Percentiles rank a stretch among this genome's conserved stretches.
Evolutionary conservation across 2,113 vertebrate species (phyloP).

Genomic region (Garra rufa): DNA sequence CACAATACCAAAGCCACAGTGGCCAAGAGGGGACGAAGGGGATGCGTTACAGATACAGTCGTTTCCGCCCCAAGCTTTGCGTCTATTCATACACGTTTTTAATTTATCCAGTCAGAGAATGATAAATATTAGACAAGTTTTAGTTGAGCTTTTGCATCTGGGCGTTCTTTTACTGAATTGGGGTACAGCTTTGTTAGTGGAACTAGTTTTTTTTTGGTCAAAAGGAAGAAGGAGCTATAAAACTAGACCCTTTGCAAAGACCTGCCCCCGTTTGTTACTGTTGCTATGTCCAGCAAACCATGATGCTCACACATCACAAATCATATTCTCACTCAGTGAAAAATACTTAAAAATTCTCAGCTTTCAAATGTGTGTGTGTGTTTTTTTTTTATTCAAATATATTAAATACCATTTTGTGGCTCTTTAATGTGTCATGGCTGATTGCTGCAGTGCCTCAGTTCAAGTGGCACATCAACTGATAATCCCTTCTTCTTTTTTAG

Average conservation of each 20-base stretch:
- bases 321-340: no score
- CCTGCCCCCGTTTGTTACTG: no score
- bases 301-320: no score
- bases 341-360: no score
- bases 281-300: no score
- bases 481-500: no score
- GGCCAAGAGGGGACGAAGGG: conserved; percentile 56
- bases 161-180: background rate
- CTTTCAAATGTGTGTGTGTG: no score
- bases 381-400: no score
- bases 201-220: background rate
- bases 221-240: background rate
- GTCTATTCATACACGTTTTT: background rate
- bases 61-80: background rate
- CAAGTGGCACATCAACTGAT: no score
- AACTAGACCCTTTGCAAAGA: background rate
- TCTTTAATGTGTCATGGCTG: no score
- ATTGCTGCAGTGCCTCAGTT: no score
- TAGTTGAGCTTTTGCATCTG: background rate
- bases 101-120: conserved; percentile 1
- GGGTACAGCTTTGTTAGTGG: background rate
- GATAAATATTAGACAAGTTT: background rate
- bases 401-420: background rate
- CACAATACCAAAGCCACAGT: conserved; percentile 72
- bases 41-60: background rate